Conservation (phyloP, 2,797 vertebrate species). For the Cossypha niveicapilla region DNA sequence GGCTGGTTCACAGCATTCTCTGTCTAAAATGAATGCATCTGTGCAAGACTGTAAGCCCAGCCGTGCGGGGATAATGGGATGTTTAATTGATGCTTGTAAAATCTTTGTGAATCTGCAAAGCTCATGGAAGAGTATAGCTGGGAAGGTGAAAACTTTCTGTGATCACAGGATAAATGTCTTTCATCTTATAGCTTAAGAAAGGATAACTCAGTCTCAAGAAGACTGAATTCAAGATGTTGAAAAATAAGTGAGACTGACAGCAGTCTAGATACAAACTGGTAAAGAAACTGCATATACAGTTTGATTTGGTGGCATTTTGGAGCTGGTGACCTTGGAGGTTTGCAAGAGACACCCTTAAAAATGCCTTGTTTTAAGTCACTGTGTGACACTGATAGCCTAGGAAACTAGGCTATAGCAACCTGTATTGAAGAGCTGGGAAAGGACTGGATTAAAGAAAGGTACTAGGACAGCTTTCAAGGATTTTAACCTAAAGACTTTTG, state of each 20-base stretch:
- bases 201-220: neutral
- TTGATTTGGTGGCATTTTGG: neutral
- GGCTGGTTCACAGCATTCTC: neutral
- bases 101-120: neutral
- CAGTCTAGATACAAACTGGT: neutral
- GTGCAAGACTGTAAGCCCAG: neutral
- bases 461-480: neutral
- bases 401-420: neutral
- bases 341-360: neutral
- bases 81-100: neutral
- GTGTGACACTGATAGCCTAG: neutral
- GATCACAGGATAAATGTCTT: neutral
- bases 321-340: neutral
- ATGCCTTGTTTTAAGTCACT: neutral
- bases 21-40: accelerated
- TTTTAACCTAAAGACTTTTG: neutral
- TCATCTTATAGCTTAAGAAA: neutral
- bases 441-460: neutral
- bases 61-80: neutral
- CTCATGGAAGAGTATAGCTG: neutral
- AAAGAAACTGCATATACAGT: neutral
- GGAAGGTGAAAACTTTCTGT: neutral
- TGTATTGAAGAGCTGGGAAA: neutral
- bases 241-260: neutral
- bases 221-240: neutral